phyloP scores from a whole-genome alignment of 2,113 vertebrate species.

The Aviceda subcristata region DNA sequence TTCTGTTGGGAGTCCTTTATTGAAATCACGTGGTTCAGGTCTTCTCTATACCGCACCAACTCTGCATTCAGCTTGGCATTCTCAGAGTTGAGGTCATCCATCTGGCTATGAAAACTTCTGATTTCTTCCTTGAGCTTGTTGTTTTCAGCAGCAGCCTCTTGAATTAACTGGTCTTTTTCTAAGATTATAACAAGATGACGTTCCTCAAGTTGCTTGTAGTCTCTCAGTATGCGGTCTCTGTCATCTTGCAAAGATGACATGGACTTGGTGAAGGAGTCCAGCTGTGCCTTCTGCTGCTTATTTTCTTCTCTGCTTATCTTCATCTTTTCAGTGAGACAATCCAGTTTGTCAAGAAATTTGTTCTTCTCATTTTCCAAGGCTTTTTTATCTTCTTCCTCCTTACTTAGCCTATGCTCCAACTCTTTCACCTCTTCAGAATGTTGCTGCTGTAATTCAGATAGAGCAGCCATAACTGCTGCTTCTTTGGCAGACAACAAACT shows the following conservation, averaged over 20 bases:
- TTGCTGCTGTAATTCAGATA: constrained; percentile 68
- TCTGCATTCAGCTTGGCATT: constrained; percentile 90
- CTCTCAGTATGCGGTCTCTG: constrained; percentile 82
- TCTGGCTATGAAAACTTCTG: constrained; percentile 78
- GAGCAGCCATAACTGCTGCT: constrained; percentile 81
- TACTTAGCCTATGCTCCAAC: constrained; percentile 74
- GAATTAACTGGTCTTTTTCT: constrained; percentile 92
- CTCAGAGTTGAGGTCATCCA: constrained; percentile 92
- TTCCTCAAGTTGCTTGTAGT: constrained; percentile 90
- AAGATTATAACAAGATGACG: constrained; percentile 86
- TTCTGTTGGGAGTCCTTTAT: constrained; percentile 95
- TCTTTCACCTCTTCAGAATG: constrained; percentile 84
- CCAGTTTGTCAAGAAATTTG: constrained; percentile 69
- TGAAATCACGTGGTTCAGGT: constrained; percentile 88
- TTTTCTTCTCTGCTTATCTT: constrained; percentile 78
- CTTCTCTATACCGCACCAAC: constrained; percentile 85
- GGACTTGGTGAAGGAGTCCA: constrained; percentile 89
- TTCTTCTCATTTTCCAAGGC: constrained; percentile 79
- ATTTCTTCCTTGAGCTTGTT: constrained; percentile 90
- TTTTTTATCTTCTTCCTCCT: constrained; percentile 58
- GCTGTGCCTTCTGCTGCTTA: constrained; percentile 76
- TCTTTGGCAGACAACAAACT: constrained; percentile 86
- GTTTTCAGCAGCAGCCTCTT: constrained; percentile 91
- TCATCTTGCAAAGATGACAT: constrained; percentile 96
- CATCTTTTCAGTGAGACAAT: constrained; percentile 73